phyloP scores from a whole-genome alignment of 2,113 vertebrate species.

The Hypanus sabinus region DNA sequence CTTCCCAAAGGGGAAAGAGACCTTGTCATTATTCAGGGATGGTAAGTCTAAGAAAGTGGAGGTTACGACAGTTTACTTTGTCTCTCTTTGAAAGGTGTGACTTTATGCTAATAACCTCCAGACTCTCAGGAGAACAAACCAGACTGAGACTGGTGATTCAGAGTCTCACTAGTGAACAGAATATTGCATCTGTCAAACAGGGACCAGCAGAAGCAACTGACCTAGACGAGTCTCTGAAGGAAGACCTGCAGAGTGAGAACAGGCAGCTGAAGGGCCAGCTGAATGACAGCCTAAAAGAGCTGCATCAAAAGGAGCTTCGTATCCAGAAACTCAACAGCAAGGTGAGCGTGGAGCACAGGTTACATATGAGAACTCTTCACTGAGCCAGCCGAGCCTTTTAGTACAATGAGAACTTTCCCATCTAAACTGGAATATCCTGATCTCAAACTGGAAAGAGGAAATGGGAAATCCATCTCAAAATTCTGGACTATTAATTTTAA shows the following conservation, averaged over 20 bases:
- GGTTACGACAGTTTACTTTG: neutral
- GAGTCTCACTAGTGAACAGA: no score
- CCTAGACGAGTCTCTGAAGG: slow-evolving; percentile 36
- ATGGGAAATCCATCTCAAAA: no score
- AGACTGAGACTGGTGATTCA: neutral
- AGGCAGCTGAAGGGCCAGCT: slow-evolving; percentile 56
- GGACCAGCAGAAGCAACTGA: slow-evolving; percentile 43
- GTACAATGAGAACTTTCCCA: no score
- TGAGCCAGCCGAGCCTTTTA: no score
- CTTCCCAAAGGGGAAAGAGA: neutral
- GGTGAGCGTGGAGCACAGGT: slow-evolving; percentile 45
- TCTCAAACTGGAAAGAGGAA: no score
- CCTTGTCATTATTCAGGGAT: neutral
- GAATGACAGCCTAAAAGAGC: slow-evolving; percentile 57
- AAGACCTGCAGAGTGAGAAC: slow-evolving; percentile 47
- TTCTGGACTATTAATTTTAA: no score
- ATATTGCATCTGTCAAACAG: slow-evolving; percentile 45
- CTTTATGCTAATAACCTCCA: neutral
- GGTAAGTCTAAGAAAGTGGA: neutral
- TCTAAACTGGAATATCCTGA: no score
- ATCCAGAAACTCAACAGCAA: slow-evolving; percentile 66
- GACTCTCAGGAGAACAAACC: neutral
- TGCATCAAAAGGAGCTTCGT: slow-evolving; percentile 66
- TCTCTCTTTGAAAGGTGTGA: neutral
- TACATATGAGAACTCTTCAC: no score